Percentiles rank a stretch among this genome's conserved stretches.
phyloP scores from a whole-genome alignment of 2,113 vertebrate genomes.

The Gulo gulo region DNA sequence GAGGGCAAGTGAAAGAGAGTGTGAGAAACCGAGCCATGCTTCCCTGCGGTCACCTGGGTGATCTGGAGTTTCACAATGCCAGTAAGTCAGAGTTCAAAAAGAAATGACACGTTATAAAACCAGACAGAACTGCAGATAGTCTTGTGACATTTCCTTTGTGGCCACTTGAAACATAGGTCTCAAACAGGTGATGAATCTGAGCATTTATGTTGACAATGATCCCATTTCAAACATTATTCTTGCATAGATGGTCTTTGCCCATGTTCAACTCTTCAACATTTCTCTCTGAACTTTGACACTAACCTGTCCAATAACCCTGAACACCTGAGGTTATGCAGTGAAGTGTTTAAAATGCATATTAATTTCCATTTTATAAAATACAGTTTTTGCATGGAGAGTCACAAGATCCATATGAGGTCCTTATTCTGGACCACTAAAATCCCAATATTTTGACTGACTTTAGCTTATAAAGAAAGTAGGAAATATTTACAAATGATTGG shows the following conservation, averaged over 20 bases:
- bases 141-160: not conserved
- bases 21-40: not conserved
- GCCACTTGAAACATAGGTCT: not conserved
- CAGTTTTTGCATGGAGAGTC: not conserved
- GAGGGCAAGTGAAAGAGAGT: not conserved
- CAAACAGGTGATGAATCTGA: not conserved
- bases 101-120: not conserved
- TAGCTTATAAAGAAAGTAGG: not conserved
- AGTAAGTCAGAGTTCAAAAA: not conserved
- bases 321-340: not conserved
- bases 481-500: not conserved
- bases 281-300: not conserved
- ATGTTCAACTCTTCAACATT: not conserved
- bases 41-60: not conserved
- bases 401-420: not conserved
- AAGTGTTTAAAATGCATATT: not conserved
- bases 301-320: not conserved
- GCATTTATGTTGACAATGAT: not conserved
- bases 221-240: not conserved
- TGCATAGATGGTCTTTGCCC: not conserved
- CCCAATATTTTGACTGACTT: not conserved
- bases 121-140: not conserved
- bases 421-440: not conserved
- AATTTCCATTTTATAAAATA: slow-evolving; percentile 5
- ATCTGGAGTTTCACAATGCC: not conserved